Conservation (phyloP, 2,113 vertebrate species). For the Stegostoma tigrinum region DNA sequence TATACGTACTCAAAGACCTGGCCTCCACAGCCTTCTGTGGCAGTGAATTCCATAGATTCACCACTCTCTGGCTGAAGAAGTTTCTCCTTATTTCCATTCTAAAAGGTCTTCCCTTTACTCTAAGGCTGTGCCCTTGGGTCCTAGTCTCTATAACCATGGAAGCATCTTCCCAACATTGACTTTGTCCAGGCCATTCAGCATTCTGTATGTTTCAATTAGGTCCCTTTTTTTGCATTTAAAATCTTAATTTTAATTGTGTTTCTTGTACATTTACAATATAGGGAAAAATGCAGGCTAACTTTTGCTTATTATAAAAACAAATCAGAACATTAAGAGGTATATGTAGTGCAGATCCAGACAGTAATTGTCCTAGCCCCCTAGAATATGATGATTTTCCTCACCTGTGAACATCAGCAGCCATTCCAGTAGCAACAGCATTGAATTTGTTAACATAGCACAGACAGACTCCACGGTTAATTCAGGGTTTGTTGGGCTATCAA, state of each 20-base stretch:
- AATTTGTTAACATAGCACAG: slow-evolving; percentile 35
- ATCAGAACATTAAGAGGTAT: slow-evolving; percentile 47
- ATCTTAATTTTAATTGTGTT: slow-evolving; percentile 74
- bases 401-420: slow-evolving; percentile 64
- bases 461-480: slow-evolving; percentile 32
- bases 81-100: too few species aligned
- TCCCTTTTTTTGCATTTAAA: slow-evolving; percentile 58
- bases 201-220: too few species aligned
- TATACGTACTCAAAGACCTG: too few species aligned
- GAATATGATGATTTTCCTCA: slow-evolving; percentile 61
- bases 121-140: too few species aligned
- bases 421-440: slow-evolving; percentile 25
- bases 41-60: too few species aligned
- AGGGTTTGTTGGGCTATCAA: slow-evolving; percentile 12
- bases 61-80: too few species aligned
- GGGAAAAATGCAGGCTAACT: slow-evolving; percentile 62
- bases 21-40: too few species aligned
- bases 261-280: slow-evolving; percentile 70
- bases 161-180: too few species aligned
- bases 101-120: too few species aligned
- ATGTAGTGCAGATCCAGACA: slow-evolving; percentile 25
- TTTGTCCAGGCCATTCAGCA: too few species aligned
- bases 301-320: slow-evolving; percentile 65
- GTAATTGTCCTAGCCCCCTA: not conserved
- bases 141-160: too few species aligned